A percentile compares a stretch with the other conserved stretches of the same genome.
Conservation (phyloP, 2,888 invertebrate genomes). For the Zhuqinia jingwanae region DNA sequence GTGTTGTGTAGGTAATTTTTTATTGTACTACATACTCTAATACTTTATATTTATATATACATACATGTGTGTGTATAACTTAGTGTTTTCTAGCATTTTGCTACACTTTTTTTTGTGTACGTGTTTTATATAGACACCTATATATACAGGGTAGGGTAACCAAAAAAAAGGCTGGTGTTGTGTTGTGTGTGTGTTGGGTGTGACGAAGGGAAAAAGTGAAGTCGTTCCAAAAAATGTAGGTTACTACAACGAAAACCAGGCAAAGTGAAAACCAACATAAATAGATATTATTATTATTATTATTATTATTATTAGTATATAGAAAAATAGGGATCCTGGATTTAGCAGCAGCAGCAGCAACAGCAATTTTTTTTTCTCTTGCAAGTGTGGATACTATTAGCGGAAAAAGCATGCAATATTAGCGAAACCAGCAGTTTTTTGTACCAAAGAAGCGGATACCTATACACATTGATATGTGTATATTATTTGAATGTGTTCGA, state of each 20-base stretch:
- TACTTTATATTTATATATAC: neutral
- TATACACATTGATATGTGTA: too few relatives aligned
- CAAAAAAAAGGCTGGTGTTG: too few relatives aligned
- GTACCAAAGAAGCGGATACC: too few relatives aligned
- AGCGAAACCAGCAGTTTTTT: neutral
- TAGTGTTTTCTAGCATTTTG: conserved; percentile 26
- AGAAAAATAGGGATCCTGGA: neutral
- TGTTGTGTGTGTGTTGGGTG: conserved; percentile 69
- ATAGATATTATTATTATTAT: too few relatives aligned
- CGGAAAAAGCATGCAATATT: neutral
- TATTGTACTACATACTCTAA: neutral
- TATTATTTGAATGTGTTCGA: too few relatives aligned
- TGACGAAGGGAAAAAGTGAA: conserved; percentile 67
- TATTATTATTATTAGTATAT: too few relatives aligned
- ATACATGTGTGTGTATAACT: conserved; percentile 12
- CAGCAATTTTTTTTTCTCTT: neutral
- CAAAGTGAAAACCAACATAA: conserved; percentile 35
- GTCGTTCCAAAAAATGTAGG: conserved; percentile 69
- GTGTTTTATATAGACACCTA: conserved; percentile 39
- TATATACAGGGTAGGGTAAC: neutral
- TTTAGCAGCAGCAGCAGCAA: neutral
- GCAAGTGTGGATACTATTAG: neutral
- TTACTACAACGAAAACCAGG: conserved; percentile 61
- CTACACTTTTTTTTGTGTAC: neutral
- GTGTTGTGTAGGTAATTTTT: neutral